Evolutionary conservation across 2,888 invertebrate species (phyloP), one percentile per base, ranked within the genome.

Genomic region (Cybosia mesomella): DNA sequence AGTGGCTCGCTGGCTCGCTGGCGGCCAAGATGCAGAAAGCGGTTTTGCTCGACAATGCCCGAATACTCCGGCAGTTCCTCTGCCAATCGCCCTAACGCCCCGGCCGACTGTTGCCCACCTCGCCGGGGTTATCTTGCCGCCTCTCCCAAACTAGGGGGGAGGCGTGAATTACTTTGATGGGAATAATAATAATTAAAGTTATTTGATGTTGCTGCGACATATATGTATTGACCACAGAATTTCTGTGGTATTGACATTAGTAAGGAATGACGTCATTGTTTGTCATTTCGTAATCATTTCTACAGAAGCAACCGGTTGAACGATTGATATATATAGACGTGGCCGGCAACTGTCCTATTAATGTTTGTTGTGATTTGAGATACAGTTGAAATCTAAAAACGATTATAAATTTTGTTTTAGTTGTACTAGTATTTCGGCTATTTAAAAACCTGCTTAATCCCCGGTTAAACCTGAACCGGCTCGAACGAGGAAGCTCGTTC

Each of bases 291-390:
- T 15, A 21, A 62, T 53, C 28, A 53, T 62, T 32, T n/a, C 32
- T 53, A 62, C n/a, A 53, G 61, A 62, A 62, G 49, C 32, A 32
- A 32, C 53, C 13, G 32, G n/a, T 53, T 53, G 28, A 18, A 21
- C 61, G 58, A n/a, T 32, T 21, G 28, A 60, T 43, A 43, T 43
- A 43, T 39, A n/a, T 24, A 39, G 24, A 43, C n/a, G 4, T 9
- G 15, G 18, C 9, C 18, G 18, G 21, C 21, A 21, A 32, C 21
- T 62, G 15, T 21, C 24, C 2, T 43, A 43, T 43, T n/a, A n/a
- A 43, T 9, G 28, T n/a, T 58, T 18, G 34, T 32, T 58, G 9
- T 58, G 58, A 18, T 28, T 15, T 10, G n/a, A 28, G n/a, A 34
- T n/a, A 22, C 11, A 54, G 4, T 21, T 0, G 21, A 18, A 58